Evolutionary conservation across 1,140 invertebrate species (phyloP), one percentile per base, ranked within the genome.

Genomic region (Cotesia chilonis): DNA sequence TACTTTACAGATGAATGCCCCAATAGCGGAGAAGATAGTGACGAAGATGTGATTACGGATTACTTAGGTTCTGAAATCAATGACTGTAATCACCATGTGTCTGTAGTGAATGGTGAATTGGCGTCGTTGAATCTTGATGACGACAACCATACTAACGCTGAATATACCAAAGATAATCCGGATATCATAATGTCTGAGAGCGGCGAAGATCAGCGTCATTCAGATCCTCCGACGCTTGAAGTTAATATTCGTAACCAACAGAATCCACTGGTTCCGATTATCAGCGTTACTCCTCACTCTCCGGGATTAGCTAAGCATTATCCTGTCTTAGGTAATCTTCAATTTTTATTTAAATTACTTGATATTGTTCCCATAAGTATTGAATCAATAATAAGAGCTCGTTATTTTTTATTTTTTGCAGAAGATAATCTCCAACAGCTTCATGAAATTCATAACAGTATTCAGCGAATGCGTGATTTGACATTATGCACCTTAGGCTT

Each of bases 241-340:
- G 74, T 78, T 66, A 74, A 63, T 67, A 74, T 73, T 65, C 76
- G 75, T 59, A 80, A 78, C 74, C 80, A 79, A 63, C 77, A 78
- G 70, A 84, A 87, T 82, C 90, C 89, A 47, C 80, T 90, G 54
- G 92, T 94, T 78, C 94, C 94, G 72, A 95, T 91, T 64, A 95
- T 95, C 78, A 95, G 93, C 85, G 93, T 96, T 59, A 95, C 94
- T 38, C 94, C 94, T 3, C 94, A 95, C 83, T 95, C 93, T 67
- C 93, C 94, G 35, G 92, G 88, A 68, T 73, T 83, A 59, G 88
- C 88, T 55, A 90, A 89, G 74, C 88, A 89, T 74, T 92, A 91
- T 82, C 88, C 89, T n/a, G 88, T 91, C 41, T 81, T 92, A 54
- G 89, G 89, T 90, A 84, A 86, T 77, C 57, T 73, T 87, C 17